phyloP scores from a whole-genome alignment of 2,888 invertebrate species.

The Oscheius sp. region DNA sequence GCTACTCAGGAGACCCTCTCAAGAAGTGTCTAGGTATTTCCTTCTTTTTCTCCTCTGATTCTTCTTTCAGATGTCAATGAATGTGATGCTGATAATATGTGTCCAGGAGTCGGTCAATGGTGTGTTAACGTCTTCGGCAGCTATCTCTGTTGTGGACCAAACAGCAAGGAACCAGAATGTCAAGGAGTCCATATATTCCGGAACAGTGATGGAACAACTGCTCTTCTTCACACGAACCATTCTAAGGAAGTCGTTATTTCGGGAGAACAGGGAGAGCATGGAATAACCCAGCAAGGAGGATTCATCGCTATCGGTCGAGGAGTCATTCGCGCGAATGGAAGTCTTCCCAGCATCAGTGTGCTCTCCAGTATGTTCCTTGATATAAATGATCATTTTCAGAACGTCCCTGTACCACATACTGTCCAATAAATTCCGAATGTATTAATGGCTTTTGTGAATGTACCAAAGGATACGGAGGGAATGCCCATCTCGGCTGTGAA shows the following conservation, averaged over 20 bases:
- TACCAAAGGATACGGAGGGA: constrained; percentile 60
- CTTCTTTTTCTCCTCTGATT: constrained; percentile 6
- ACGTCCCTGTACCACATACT: constrained; percentile 54
- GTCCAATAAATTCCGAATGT: constrained; percentile 63
- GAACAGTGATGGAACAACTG: constrained; percentile 16
- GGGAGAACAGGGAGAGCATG: constrained; percentile 10
- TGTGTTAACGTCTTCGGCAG: constrained; percentile 64
- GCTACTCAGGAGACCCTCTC: constrained; percentile 83
- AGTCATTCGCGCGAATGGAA: constrained; percentile 24
- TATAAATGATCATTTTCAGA: neutral
- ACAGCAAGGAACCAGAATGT: constrained; percentile 55
- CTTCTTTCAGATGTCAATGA: constrained; percentile 61
- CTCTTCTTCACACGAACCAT: constrained; percentile 18
- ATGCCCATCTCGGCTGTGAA: constrained; percentile 55
- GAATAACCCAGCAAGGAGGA: constrained; percentile 10
- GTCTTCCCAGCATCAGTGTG: constrained; percentile 27
- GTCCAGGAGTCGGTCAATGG: constrained; percentile 61
- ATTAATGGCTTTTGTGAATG: constrained; percentile 59
- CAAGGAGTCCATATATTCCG: constrained; percentile 37
- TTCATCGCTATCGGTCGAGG: constrained; percentile 26
- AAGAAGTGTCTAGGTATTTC: constrained; percentile 54
- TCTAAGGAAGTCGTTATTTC: constrained; percentile 2
- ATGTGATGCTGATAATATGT: constrained; percentile 54
- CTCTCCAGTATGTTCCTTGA: constrained; percentile 19
- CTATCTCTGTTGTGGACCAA: constrained; percentile 57